These are phyloP conservation scores for Branchinecta lindahli DNA, from an alignment of 1,140 invertebrate genomes.

Conservation along the genomic window DNA sequence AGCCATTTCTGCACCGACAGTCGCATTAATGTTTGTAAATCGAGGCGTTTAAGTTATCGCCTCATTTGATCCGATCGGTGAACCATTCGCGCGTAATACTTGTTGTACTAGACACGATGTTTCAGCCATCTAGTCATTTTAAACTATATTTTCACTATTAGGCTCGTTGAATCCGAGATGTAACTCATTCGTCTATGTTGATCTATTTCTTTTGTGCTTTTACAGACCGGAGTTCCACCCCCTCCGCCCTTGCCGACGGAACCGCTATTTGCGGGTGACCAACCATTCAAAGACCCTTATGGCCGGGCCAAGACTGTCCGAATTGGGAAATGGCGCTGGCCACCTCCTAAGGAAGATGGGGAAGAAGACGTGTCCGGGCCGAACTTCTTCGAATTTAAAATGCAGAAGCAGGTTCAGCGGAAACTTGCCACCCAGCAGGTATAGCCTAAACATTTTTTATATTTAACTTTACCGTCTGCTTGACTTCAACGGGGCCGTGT, in stretches of 20 bases:
- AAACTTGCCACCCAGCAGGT: slow-evolving; percentile 10
- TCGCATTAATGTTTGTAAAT: too few relatives aligned
- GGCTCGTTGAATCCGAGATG: too few relatives aligned
- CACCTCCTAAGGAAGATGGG: slow-evolving; percentile 63
- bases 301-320: slow-evolving; percentile 84
- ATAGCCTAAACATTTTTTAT: background rate
- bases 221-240: slow-evolving; percentile 38
- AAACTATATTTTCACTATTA: too few relatives aligned
- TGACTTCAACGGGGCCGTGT: too few relatives aligned
- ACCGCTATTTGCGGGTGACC: slow-evolving; percentile 49
- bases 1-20: too few relatives aligned
- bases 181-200: too few relatives aligned
- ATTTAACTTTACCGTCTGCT: background rate
- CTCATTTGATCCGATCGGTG: too few relatives aligned
- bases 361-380: slow-evolving; percentile 40
- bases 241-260: slow-evolving; percentile 70
- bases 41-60: too few relatives aligned
- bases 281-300: slow-evolving; percentile 74
- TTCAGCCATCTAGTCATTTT: too few relatives aligned
- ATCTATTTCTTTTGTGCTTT: background rate
- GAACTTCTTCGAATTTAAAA: slow-evolving; percentile 72
- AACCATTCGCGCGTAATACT: too few relatives aligned
- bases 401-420: slow-evolving; percentile 50
- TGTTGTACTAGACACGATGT: too few relatives aligned
- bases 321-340: slow-evolving; percentile 93